phyloP scores from a whole-genome alignment of 2,888 invertebrate genomes.

The Ypsolopha sequella region DNA sequence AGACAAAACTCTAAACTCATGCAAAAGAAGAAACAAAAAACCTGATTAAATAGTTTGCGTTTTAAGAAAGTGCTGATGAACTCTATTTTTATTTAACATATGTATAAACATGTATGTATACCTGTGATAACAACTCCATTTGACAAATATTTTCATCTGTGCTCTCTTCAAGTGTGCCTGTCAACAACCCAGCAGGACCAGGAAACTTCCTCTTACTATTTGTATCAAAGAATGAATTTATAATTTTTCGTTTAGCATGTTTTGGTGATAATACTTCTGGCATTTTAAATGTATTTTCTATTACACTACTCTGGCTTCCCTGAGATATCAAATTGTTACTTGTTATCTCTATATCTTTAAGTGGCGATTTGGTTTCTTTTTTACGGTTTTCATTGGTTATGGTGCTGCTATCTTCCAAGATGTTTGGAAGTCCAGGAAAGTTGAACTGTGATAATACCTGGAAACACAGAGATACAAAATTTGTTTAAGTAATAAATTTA shows the following conservation, averaged over 20 bases:
- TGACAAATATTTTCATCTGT: slow-evolving; percentile 43
- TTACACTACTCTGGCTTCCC: neutral
- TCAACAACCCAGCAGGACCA: slow-evolving; percentile 56
- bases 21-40: too few relatives aligned
- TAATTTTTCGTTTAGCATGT: slow-evolving; percentile 42
- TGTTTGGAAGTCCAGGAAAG: slow-evolving; percentile 25
- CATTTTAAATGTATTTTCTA: neutral
- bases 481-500: too few relatives aligned
- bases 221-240: slow-evolving; percentile 49
- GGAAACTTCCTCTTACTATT: slow-evolving; percentile 58
- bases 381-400: neutral
- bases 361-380: neutral
- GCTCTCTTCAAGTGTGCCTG: slow-evolving; percentile 35
- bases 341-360: neutral
- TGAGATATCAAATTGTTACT: neutral
- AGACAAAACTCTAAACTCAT: too few relatives aligned
- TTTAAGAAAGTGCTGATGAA: neutral
- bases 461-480: slow-evolving; percentile 8
- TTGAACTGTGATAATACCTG: slow-evolving; percentile 56
- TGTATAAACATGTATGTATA: slow-evolving; percentile 15
- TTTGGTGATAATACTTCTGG: neutral
- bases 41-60: too few relatives aligned
- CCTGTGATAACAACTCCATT: slow-evolving; percentile 57
- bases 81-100: neutral
- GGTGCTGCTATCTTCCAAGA: slow-evolving; percentile 6